Percentiles rank a stretch among this genome's conserved stretches.
Evolutionary conservation across 2,113 vertebrate species (phyloP).

Genomic region (Dipodomys spectabilis): DNA sequence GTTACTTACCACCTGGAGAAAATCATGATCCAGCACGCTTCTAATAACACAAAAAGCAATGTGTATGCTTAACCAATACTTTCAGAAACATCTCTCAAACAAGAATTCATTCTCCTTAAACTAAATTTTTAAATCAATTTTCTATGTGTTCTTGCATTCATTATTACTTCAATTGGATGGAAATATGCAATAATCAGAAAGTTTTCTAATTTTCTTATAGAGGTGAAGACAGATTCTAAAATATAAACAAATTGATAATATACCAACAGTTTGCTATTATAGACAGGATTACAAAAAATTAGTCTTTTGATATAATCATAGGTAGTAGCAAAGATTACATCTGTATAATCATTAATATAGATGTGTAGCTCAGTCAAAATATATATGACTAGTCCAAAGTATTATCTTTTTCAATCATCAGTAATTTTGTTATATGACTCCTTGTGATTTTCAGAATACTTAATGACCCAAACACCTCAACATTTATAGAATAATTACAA

Average conservation of each 20-base stretch:
- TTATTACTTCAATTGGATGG: background rate
- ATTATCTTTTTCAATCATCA: background rate
- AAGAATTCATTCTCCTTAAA: background rate
- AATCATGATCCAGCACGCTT: background rate
- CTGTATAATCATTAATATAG: background rate
- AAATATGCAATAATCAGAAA: background rate
- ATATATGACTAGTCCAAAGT: background rate
- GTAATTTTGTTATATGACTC: background rate
- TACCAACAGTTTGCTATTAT: background rate
- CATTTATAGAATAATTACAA: background rate
- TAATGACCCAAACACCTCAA: background rate
- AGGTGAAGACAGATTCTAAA: background rate
- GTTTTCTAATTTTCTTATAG: background rate
- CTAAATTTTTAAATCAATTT: background rate
- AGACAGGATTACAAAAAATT: background rate
- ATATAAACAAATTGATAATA: background rate
- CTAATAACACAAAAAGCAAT: background rate
- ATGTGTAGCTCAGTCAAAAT: background rate
- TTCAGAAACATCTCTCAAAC: slow-evolving; percentile 31
- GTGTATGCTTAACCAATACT: background rate
- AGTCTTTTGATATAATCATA: background rate
- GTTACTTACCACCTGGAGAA: background rate
- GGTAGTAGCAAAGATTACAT: background rate
- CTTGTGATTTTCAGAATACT: background rate
- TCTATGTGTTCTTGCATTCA: background rate